phyloP scores from a whole-genome alignment of 2,888 invertebrate species.

The Alviniconcha strummeri region DNA sequence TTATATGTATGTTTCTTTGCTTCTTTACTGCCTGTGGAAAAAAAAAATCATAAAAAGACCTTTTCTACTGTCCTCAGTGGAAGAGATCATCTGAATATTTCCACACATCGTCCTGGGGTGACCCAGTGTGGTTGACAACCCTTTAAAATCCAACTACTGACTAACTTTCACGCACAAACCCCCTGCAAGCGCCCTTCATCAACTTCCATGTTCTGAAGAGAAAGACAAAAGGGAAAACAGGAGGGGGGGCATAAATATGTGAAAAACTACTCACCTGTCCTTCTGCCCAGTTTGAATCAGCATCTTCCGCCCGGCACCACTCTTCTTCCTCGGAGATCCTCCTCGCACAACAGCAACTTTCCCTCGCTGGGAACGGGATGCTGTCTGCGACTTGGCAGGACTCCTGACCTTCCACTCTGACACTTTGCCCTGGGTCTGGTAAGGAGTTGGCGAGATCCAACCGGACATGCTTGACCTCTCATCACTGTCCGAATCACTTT shows the following conservation, averaged over 20 bases:
- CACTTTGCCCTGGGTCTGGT: slow-evolving; percentile 29
- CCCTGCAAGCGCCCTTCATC: no score
- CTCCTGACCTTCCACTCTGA: slow-evolving; percentile 34
- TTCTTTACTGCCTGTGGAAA: no score
- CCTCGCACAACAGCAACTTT: slow-evolving; percentile 1
- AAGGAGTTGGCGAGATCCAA: slow-evolving; percentile 7
- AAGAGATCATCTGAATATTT: no score
- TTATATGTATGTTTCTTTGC: no score
- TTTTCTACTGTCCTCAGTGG: no score
- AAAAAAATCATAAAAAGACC: no score
- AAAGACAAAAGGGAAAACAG: no score
- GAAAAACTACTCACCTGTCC: background rate
- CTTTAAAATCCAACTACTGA: no score
- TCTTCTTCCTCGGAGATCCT: background rate
- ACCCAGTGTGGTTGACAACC: no score
- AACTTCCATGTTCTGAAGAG: no score
- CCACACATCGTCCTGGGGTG: no score
- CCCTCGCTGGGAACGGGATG: slow-evolving; percentile 21
- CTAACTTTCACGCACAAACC: no score
- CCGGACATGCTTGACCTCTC: background rate
- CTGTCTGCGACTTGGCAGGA: slow-evolving; percentile 9
- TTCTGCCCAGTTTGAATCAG: background rate
- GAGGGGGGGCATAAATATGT: background rate
- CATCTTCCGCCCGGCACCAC: background rate
- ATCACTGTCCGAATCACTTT: slow-evolving; percentile 41